A percentile compares a stretch with the other conserved stretches of the same genome.
phyloP scores from a whole-genome alignment of 2,888 invertebrate genomes.

The Megalurothrips usitatus region DNA sequence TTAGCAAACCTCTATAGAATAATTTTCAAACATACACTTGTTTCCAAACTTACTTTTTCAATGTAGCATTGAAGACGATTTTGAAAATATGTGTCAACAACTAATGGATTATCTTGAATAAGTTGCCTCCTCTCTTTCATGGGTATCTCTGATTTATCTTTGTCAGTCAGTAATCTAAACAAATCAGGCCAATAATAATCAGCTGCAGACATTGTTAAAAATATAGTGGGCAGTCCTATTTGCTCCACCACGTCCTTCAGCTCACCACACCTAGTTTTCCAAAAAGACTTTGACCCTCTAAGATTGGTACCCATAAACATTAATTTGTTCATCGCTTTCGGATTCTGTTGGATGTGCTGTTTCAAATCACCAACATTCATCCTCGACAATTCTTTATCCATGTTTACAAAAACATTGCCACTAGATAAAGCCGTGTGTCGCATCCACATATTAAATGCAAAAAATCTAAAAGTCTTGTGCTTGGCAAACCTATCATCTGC shows the following conservation, averaged over 20 bases:
- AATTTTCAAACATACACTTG: no score
- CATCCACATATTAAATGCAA: constrained; percentile 4
- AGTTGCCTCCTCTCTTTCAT: no score
- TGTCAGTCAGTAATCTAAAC: constrained; percentile 27
- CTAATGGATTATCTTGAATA: no score
- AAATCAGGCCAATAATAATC: constrained; percentile 35
- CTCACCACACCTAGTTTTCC: constrained; percentile 31
- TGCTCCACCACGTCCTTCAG: constrained; percentile 35
- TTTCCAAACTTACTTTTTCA: no score
- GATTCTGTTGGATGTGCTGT: constrained; percentile 27
- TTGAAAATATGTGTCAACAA: no score
- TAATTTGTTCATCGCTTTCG: constrained; percentile 28
- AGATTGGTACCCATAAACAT: constrained; percentile 33
- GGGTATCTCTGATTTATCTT: no score
- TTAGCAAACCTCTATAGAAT: no score
- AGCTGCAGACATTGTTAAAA: constrained; percentile 36
- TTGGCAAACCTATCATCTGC: constrained; percentile 30
- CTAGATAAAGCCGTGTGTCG: neutral
- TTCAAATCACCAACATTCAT: constrained; percentile 17
- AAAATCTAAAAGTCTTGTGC: constrained; percentile 28
- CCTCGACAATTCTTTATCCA: neutral
- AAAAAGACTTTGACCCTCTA: constrained; percentile 33
- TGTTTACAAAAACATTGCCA: constrained; percentile 7
- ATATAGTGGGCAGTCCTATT: constrained; percentile 34
- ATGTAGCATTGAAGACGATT: no score